phyloP scores from a whole-genome alignment of 1,140 invertebrate species.

The Acyrthosiphon pisum region DNA sequence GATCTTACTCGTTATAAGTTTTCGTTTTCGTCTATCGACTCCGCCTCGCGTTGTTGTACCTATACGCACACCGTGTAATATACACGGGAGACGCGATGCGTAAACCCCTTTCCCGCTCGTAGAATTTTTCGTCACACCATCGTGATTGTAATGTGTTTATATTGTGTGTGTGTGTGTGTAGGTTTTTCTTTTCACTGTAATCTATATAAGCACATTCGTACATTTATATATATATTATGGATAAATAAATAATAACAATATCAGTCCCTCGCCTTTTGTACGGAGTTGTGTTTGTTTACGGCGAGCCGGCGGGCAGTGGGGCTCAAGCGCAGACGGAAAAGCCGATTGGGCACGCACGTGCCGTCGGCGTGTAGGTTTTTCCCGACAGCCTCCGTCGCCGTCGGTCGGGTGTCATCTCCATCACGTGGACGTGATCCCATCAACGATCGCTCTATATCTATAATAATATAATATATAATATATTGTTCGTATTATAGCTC shows the following conservation, averaged over 20 bases:
- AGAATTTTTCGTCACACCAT: not conserved
- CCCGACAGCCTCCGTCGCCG: not conserved
- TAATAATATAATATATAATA: not conserved
- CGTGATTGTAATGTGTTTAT: not conserved
- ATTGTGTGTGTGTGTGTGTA: not conserved
- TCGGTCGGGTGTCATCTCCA: constrained; percentile 32
- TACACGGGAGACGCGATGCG: not conserved
- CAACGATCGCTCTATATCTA: not conserved
- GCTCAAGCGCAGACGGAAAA: not conserved
- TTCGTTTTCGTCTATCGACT: not conserved
- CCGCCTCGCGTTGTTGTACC: not conserved
- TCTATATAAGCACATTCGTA: not conserved
- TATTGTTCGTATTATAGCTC: not conserved
- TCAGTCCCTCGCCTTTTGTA: constrained; percentile 4
- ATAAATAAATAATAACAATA: not conserved
- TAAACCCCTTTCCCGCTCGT: not conserved
- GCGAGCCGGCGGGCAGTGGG: not conserved
- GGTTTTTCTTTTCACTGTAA: not conserved
- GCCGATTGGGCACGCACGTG: constrained; percentile 48
- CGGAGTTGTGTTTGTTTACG: not conserved
- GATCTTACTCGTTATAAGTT: not conserved
- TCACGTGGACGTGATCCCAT: constrained; percentile 32
- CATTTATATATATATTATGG: not conserved
- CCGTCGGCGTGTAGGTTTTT: constrained; percentile 35
- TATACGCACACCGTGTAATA: not conserved